Base-by-base conservation (phyloP, 2,888 invertebrate genomes). In the Drosophila subsilvestris region DNA sequence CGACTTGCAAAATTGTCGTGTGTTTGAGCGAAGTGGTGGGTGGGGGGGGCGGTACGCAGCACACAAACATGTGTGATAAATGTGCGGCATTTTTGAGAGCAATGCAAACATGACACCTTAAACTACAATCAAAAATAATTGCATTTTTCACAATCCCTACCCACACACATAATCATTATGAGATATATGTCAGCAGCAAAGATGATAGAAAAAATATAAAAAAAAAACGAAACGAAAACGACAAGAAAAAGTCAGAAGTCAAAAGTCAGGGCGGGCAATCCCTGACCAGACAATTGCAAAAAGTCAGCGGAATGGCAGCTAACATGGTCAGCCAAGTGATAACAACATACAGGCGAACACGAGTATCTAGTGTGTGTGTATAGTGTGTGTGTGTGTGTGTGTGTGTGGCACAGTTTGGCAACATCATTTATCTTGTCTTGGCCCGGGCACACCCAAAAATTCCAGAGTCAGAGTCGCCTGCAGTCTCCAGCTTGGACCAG, bases 101-200 rank as follows among this genome's bases (percentile, higher is more conserved):
- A 70, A 79, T 79, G 83, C 88, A 83, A 83, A 88, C 80, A 82
- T 79, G 75, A 62, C 82, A 88, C 88, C 82, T 83, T 66, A 59
- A 66, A 54, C 48, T 63, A 66, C 75, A 80, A 86, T 80, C 65
- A 75, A 86, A 88, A 77, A 86, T 84, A 88, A 86, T 78, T 84
- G 81, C 71, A 67, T 74, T 78, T 78, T 72, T 73, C 61, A 43
- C 61, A 59, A 59, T 10, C 25, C 29, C 6, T 37, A 1, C 9
- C 17, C 49, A 32, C 69, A 69, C 45, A 73, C 45, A 73, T 68
- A 76, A 88, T 86, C 84, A 87, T 88, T 76, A 86, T 72, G 71
- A 45, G 59, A 66, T 56, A 58, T 55, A 74, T 57, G 47, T 20
- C 47, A 49, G 18, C 47, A 49, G 18, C 4, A 50, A 8, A 18